Evolutionary conservation across 2,113 vertebrate species (phyloP).

Genomic region (Psilopogon haemacephalus): DNA sequence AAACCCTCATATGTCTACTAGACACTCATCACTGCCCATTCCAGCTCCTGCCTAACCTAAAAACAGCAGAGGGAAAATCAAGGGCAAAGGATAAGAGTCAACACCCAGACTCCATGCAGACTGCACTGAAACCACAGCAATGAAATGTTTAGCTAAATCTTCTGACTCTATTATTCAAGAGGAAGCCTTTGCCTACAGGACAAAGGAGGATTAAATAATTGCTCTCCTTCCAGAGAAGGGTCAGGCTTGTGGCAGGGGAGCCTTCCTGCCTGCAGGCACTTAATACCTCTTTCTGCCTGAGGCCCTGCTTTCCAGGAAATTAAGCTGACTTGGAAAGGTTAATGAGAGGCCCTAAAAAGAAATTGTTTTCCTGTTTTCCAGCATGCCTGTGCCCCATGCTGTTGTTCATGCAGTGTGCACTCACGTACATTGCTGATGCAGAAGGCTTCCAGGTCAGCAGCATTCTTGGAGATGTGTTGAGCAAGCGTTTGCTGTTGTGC

Average conservation of each 20-base stretch:
- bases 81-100: not conserved
- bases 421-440: slow-evolving; percentile 77
- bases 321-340: not conserved
- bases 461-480: slow-evolving; percentile 65
- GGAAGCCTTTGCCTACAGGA: not conserved
- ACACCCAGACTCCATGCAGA: not conserved
- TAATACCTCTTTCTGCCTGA: not conserved
- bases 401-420: rapidly evolving
- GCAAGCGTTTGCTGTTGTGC: slow-evolving; percentile 78
- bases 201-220: not conserved
- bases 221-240: not conserved
- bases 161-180: not conserved
- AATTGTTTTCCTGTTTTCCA: not conserved
- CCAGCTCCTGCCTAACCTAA: not conserved
- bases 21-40: not conserved
- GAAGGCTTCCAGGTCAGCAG: slow-evolving; percentile 69
- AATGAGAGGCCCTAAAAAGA: not conserved
- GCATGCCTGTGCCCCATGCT: not conserved
- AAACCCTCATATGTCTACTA: not conserved
- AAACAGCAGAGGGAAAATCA: not conserved
- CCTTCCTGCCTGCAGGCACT: not conserved
- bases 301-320: not conserved
- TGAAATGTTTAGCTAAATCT: not conserved
- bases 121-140: not conserved
- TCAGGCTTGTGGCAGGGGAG: not conserved